Conservation (phyloP, 2,888 invertebrate genomes). For the Acronicta psi region DNA sequence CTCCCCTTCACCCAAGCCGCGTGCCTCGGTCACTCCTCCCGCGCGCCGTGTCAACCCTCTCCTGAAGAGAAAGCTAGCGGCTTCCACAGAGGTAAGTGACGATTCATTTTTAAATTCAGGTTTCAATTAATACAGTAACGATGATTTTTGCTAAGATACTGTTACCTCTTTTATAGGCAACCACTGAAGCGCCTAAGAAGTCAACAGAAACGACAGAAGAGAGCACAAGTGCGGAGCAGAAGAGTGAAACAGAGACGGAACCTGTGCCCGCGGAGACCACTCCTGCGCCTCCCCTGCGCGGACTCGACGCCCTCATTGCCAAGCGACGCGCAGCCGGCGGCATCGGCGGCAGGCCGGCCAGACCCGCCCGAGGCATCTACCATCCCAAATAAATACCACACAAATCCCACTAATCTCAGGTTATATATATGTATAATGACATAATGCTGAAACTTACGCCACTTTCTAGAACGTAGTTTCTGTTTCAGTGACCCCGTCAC, state of each 20-base stretch:
- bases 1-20: slow-evolving; percentile 82
- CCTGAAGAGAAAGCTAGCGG: slow-evolving; percentile 84
- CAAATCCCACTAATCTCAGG: slow-evolving; percentile 32
- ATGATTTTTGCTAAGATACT: slow-evolving; percentile 1
- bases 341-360: slow-evolving; percentile 71
- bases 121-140: too few species aligned
- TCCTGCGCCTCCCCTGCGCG: slow-evolving; percentile 89
- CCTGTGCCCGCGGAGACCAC: slow-evolving; percentile 80
- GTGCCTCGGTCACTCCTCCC: slow-evolving; percentile 85
- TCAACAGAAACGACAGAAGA: slow-evolving; percentile 79
- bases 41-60: slow-evolving; percentile 88
- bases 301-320: slow-evolving; percentile 91
- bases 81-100: slow-evolving; percentile 78
- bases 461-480: slow-evolving; percentile 9
- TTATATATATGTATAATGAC: slow-evolving; percentile 53
- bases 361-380: slow-evolving; percentile 73
- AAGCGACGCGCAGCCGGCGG: slow-evolving; percentile 90
- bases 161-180: slow-evolving; percentile 64
- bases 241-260: slow-evolving; percentile 80
- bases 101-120: not conserved
- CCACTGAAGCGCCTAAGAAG: slow-evolving; percentile 81
- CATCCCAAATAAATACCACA: slow-evolving; percentile 63
- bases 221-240: slow-evolving; percentile 77
- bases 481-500: slow-evolving; percentile 14
- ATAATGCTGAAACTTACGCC: slow-evolving; percentile 53